Conservation (phyloP, 2,797 vertebrate genomes). For the Rousettus madagascariensis region DNA sequence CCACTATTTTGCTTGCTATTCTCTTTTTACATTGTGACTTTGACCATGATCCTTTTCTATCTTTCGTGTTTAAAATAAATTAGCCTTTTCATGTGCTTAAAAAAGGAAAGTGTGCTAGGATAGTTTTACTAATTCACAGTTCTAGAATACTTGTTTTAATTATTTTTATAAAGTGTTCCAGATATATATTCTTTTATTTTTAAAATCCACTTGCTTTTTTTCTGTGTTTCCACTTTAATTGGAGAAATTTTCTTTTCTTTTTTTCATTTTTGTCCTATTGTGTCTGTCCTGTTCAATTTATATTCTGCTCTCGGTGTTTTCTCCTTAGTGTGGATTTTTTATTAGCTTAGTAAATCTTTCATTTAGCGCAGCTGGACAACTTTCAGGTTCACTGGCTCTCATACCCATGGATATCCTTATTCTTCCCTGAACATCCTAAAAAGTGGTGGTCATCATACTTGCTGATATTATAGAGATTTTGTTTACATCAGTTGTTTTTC, state of each 20-base stretch:
- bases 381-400: neutral
- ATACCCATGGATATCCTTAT: neutral
- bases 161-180: neutral
- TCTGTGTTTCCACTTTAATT: too few species aligned
- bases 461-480: neutral
- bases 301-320: too few species aligned
- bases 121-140: neutral
- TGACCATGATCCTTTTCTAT: neutral
- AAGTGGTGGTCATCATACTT: neutral
- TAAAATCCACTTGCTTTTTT: neutral
- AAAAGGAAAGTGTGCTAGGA: neutral
- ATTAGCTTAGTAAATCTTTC: too few species aligned
- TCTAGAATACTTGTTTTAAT: neutral
- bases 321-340: neutral
- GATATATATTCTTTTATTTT: neutral
- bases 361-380: neutral
- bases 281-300: too few species aligned
- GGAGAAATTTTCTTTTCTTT: neutral
- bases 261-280: neutral
- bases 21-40: neutral
- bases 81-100: neutral
- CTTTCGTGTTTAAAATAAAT: neutral
- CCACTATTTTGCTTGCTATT: neutral
- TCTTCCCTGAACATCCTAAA: neutral
- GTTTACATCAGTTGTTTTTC: neutral